These are phyloP conservation scores for Yasuhikotakia modesta DNA, from an alignment of 2,797 vertebrate species.

Conservation along the genomic window DNA sequence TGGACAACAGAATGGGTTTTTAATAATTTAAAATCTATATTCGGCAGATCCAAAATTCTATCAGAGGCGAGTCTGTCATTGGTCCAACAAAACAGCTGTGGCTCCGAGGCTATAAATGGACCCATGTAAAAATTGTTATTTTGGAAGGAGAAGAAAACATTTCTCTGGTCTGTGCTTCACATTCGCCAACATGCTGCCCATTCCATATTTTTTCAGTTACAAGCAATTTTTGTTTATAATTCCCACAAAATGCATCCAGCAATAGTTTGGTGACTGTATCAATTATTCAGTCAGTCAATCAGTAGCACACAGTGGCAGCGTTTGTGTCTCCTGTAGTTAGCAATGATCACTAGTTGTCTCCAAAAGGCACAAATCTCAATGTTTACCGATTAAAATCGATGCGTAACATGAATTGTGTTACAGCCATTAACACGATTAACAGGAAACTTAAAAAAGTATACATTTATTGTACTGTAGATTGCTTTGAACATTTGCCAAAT, in stretches of 20 bases:
- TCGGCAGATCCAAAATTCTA: conserved; percentile 33
- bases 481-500: no score
- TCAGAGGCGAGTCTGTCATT: conserved; percentile 27
- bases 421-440: not conserved
- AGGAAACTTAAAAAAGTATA: no score
- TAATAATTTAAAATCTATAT: conserved; percentile 28
- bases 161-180: not conserved
- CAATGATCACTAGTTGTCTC: not conserved
- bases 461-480: no score
- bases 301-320: not conserved
- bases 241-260: not conserved
- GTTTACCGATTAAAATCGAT: no score
- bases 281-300: not conserved
- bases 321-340: not conserved
- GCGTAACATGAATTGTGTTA: not conserved
- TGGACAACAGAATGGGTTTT: conserved; percentile 36
- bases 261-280: not conserved
- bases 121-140: conserved; percentile 23
- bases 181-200: not conserved
- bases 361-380: not conserved
- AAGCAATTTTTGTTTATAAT: not conserved
- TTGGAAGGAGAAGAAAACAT: conserved; percentile 1
- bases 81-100: conserved; percentile 52
- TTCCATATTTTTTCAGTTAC: not conserved
- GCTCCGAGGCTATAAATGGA: not conserved